Evolutionary conservation across 2,113 vertebrate species (phyloP), one percentile per base, ranked within the genome.

Genomic region (Regulus satrapa): DNA sequence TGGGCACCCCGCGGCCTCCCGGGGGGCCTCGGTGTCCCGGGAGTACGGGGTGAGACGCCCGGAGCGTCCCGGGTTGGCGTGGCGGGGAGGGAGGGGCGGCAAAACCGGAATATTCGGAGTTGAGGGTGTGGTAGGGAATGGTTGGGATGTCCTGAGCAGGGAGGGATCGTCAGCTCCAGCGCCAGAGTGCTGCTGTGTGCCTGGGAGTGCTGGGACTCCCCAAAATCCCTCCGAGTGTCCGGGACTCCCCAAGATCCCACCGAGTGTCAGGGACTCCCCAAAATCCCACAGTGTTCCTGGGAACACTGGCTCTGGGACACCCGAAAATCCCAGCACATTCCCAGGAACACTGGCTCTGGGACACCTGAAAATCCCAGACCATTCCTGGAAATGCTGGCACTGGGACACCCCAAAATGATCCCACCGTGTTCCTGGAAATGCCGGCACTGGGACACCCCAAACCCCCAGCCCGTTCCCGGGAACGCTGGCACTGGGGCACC

Each of bases 361-460:
- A 48, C 5, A 2, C 10, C 67, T 15, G 23, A 20, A 52, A 38
- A 40, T 18, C 31, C 14, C 38, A 28, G 1, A 0, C 0, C 0
- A 0, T 29, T 1, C 31, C 31, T 2, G 19, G 31, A 18, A 63
- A 2, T 1, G 10, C 46, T 19, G 54, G 10, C 52, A 8, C 6
- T 31, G 74, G 20, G 19, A 32, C 16, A 5, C 45, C 45, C 45
- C 18, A 45, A 45, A 45, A 20, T n/a, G n/a, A n/a, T 18, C 18
- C 18, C 45, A 45, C 8, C 45, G 7, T 5, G 11, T 34, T 10
- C n/a, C n/a, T 0, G 25, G 9, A 18, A 49, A 6, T 5, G 11
- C 1, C 2, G 31, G 9, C 17, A 28, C 32, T 13, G 14, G 23
- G 6, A 46, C 8, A 6, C n/a, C 41, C 16, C 41, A 34, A 29